Conservation (phyloP, 2,113 vertebrate species). For the Ariopsis seemanni region DNA sequence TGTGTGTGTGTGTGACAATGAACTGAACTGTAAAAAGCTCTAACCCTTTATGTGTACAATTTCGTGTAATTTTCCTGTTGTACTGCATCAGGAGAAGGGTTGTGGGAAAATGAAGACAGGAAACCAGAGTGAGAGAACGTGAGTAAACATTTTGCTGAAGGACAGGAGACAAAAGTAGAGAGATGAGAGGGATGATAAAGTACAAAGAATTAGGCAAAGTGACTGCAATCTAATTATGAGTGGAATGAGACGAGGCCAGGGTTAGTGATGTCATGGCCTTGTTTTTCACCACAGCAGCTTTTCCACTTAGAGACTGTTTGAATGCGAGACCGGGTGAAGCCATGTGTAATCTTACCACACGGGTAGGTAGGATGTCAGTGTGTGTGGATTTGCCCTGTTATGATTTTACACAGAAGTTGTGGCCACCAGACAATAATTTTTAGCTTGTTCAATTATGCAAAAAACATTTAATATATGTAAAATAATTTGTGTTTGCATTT, state of each 20-base stretch:
- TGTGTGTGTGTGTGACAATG: neutral
- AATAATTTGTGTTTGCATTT: neutral
- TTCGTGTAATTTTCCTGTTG: neutral
- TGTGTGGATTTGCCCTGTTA: neutral
- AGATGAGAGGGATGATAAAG: conserved; percentile 22
- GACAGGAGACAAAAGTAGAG: neutral
- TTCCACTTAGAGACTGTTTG: conserved; percentile 26
- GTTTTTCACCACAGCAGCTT: conserved; percentile 27
- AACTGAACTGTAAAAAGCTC: neutral
- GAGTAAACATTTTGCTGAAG: conserved; percentile 11
- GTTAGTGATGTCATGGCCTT: conserved; percentile 22
- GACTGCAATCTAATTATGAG: conserved; percentile 32
- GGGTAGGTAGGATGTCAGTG: neutral
- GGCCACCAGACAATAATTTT: neutral
- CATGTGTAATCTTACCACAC: neutral
- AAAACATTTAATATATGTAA: neutral
- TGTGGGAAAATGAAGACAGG: neutral
- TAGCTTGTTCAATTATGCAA: neutral
- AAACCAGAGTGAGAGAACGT: neutral
- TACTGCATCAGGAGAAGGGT: neutral
- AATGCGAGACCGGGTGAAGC: neutral
- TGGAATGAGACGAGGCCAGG: conserved; percentile 1
- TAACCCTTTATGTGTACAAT: neutral
- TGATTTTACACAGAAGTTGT: neutral
- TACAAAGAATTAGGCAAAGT: conserved; percentile 5